Evolutionary conservation across 2,113 vertebrate genomes (phyloP), one percentile per base, ranked within the genome.

Genomic region (Siphamia tubifer): DNA sequence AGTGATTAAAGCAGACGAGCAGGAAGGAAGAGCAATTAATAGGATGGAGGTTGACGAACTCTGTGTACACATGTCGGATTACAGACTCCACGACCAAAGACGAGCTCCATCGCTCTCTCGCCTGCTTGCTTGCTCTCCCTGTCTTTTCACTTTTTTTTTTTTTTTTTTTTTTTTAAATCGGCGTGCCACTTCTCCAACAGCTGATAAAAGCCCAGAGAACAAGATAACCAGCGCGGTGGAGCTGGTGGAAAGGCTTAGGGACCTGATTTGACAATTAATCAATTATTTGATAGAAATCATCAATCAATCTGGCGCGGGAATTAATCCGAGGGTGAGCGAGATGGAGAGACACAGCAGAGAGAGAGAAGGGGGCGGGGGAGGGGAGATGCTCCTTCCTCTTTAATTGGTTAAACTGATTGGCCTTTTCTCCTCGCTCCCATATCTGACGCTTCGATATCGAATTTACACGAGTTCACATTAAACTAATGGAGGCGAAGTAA

Each of bases 231-330:
- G 71, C 73, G 63, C 61, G 24, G 56, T 38, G n/a, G 68, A 53
- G 84, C 65, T 32, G 68, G 52, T 61, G 68, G 66, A 67, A 61
- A 81, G 84, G 87, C 87, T 90, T 85, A 56, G 40, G 85, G 85
- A 84, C 74, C 63, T 45, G 71, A 84, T 85, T 86, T 80, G 70
- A 90, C 89, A 92, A 91, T 89, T 91, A 91, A 92, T 92, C 91
- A 93, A 92, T 93, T 93, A 92, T 92, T 91, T 93, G 92, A 93
- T 93, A 91, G 83, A 91, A 89, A 92, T 92, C 91, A 92, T 91
- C 85, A 91, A 90, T 92, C 91, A 90, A 92, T 92, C 89, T 62
- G 63, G 68, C 51, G 47, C 83, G 55, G 55, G 72, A 83, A 87
- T 88, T 88, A 88, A 89, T 89, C 79, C 77, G 60, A 11, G 52